Base-by-base conservation (phyloP, 2,888 invertebrate genomes). In the Clostera curtula region DNA sequence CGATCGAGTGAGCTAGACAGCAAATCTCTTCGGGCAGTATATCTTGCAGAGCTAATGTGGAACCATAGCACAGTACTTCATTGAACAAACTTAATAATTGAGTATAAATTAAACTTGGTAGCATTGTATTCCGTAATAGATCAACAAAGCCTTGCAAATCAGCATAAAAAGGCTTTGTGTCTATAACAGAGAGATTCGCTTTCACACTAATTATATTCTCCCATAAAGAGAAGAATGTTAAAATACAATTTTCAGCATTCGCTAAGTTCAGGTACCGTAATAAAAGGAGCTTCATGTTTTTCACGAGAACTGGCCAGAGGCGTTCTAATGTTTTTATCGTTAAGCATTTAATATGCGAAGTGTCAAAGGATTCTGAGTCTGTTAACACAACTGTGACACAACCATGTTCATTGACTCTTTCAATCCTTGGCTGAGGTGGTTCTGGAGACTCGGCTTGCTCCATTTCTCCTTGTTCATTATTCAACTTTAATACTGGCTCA, bases 1-100 rank as follows among this genome's bases (percentile, higher is more conserved):
- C 93, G 38, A 96, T 90, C 24, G 93, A 87, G 64, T 95, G 94
- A 3, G 95, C 95, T 42, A 95, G 69, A 53, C 91, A 89, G 65
- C 95, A 95, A 10, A 95, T 95, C 65, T 95, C 95, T 65, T 95
- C 94, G 3, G 94, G 94, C 43, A 95, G 72, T 54, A 93, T 88
- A 65, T 95, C 95, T 72, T 96, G 95, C 42, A 96, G 76, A 1
- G 95, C 95, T 47, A 96, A 76, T 15, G 96, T 96, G 41, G 94
- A 95, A 2, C 95, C 95, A 66, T 96, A 96, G 69, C 96, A 96
- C 26, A 96, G 72, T 5, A 95, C 94, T 74, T 96, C 95, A 67
- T 95, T 95, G 49, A 95, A 94, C 15, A 96, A 80, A 47, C 92
- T 92, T 36, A 96, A 70, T 54, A 95, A 84, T 71, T 94, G 93